These are phyloP conservation scores for Pyrrhia umbra DNA, from an alignment of 2,888 invertebrate genomes.

Conservation along the genomic window DNA sequence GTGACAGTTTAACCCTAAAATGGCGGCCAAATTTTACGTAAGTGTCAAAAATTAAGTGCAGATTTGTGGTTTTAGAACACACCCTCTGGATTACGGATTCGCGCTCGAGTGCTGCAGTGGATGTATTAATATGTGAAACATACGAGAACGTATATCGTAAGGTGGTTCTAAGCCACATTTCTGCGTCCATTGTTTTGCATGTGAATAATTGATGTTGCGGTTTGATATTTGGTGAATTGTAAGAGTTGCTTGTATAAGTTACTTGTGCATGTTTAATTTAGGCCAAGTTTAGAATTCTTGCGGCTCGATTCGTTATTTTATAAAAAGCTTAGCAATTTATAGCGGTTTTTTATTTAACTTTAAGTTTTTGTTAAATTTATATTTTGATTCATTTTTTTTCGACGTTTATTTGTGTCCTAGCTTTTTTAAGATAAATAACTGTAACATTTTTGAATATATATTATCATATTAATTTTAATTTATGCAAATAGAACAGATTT, in stretches of 20 bases:
- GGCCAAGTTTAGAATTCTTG: conserved; percentile 13
- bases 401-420: background rate
- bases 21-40: conserved; percentile 89
- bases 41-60: conserved; percentile 84
- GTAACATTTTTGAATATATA: background rate
- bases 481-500: background rate
- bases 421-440: background rate
- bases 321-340: conserved; percentile 15
- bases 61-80: conserved; percentile 86
- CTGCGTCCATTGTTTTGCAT: conserved; percentile 78
- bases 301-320: conserved; percentile 8
- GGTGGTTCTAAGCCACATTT: conserved; percentile 86
- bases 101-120: conserved; percentile 61
- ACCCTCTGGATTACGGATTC: conserved; percentile 72
- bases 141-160: conserved; percentile 50
- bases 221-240: conserved; percentile 56
- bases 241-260: conserved; percentile 30
- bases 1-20: conserved; percentile 83
- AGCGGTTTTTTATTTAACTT: conserved; percentile 13
- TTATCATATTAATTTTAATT: background rate
- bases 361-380: conserved; percentile 1
- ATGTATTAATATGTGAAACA: conserved; percentile 54
- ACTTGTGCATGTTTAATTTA: conserved; percentile 16
- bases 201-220: conserved; percentile 67
- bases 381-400: background rate